phyloP scores from a whole-genome alignment of 1,140 invertebrate species.

The Drosophila tani region DNA sequence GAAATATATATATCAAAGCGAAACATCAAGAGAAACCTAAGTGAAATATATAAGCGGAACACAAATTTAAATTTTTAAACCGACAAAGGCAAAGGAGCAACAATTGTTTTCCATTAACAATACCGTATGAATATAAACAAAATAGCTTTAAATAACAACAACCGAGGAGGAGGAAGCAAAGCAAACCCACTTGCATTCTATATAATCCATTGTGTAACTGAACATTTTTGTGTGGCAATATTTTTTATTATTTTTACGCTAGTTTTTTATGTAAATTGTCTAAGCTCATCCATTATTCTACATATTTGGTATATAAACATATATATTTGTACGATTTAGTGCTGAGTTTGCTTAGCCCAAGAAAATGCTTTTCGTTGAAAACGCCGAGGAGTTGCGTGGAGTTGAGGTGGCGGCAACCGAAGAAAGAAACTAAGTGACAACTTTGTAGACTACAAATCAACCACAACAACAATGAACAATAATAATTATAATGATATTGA shows the following conservation, averaged over 20 bases:
- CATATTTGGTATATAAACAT: constrained; percentile 32
- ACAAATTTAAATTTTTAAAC: constrained; percentile 62
- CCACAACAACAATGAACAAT: constrained; percentile 72
- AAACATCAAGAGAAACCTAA: constrained; percentile 24
- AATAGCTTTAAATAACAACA: constrained; percentile 73
- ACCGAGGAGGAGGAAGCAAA: constrained; percentile 3
- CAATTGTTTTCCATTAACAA: constrained; percentile 76
- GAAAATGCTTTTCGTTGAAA: constrained; percentile 69
- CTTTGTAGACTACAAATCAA: constrained; percentile 70
- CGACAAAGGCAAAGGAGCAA: constrained; percentile 36
- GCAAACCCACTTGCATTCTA: constrained; percentile 32
- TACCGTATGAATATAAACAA: constrained; percentile 76
- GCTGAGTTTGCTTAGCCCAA: constrained; percentile 48
- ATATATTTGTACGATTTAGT: constrained; percentile 51
- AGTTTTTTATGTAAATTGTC: constrained; percentile 40
- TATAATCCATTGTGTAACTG: constrained; percentile 29
- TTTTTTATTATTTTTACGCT: constrained; percentile 51
- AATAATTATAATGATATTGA: constrained; percentile 73
- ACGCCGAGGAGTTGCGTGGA: constrained; percentile 29
- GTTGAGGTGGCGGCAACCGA: constrained; percentile 32
- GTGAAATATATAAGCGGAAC: constrained; percentile 25
- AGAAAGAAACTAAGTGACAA: constrained; percentile 63
- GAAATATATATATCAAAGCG: constrained; percentile 66
- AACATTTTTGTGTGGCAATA: constrained; percentile 42
- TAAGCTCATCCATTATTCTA: constrained; percentile 48